phyloP scores from a whole-genome alignment of 2,113 vertebrate species.

The Podiceps cristatus region DNA sequence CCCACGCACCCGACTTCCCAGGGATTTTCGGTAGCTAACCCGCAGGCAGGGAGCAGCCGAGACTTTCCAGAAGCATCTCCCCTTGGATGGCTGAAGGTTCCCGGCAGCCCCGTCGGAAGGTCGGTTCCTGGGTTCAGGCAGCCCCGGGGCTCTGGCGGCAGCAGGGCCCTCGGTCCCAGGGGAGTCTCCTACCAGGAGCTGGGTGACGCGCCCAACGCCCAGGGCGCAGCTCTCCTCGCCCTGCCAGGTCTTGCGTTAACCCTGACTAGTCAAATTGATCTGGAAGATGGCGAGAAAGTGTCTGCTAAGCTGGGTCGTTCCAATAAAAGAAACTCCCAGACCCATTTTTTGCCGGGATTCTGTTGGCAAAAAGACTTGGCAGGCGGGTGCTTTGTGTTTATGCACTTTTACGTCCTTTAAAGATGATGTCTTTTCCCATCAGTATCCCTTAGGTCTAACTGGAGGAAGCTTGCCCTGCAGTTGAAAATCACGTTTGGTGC shows the following conservation, averaged over 20 bases:
- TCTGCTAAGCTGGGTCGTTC: not conserved
- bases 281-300: not conserved
- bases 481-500: accelerated
- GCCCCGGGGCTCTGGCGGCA: not conserved
- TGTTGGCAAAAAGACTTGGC: not conserved
- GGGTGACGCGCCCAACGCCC: not conserved
- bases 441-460: not conserved
- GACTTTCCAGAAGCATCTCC: not conserved
- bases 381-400: not conserved
- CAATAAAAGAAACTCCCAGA: not conserved
- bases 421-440: not conserved
- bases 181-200: not conserved
- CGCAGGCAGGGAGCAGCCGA: not conserved
- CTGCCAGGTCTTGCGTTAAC: not conserved
- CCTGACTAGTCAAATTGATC: not conserved
- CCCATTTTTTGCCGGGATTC: not conserved
- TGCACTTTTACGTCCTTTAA: not conserved
- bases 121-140: not conserved
- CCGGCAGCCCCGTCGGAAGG: not conserved
- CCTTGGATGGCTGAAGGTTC: not conserved
- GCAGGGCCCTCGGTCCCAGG: accelerated
- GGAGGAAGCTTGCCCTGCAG: not conserved
- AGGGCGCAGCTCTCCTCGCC: not conserved
- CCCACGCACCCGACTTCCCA: not conserved
- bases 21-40: not conserved